These are phyloP conservation scores for Anastatus disparis DNA, from an alignment of 1,140 invertebrate species.

Conservation along the genomic window DNA sequence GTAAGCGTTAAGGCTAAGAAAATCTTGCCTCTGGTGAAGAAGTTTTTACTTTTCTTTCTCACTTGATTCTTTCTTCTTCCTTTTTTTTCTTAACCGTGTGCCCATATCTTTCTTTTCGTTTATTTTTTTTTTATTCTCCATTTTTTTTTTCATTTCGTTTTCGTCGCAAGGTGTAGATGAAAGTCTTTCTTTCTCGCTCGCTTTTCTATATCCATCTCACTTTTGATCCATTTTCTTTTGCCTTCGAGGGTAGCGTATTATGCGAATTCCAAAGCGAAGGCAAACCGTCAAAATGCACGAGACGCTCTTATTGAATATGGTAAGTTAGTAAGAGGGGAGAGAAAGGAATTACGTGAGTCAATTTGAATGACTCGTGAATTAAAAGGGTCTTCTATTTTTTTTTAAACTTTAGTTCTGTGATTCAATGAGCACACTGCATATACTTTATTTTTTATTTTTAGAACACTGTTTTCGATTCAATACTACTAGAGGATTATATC, in stretches of 20 bases:
- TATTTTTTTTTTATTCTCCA: not conserved
- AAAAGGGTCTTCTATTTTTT: slow-evolving; percentile 24
- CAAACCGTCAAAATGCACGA: slow-evolving; percentile 10
- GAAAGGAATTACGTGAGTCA: slow-evolving; percentile 32
- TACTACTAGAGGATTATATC: not conserved
- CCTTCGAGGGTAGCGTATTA: not conserved
- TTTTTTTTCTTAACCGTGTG: too few relatives aligned
- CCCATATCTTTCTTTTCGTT: not conserved
- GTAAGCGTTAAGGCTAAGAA: slow-evolving; percentile 51
- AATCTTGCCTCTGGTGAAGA: slow-evolving; percentile 45
- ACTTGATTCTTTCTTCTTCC: not conserved
- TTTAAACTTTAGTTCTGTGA: not conserved
- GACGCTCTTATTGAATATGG: slow-evolving; percentile 38
- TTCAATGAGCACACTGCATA: too few relatives aligned
- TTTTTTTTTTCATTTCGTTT: not conserved
- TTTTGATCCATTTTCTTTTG: slow-evolving; percentile 20
- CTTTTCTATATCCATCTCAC: not conserved
- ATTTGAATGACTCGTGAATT: slow-evolving; percentile 33
- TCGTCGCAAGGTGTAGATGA: not conserved
- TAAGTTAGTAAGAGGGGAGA: slow-evolving; percentile 25
- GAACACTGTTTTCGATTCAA: slow-evolving; percentile 7
- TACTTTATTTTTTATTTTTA: not conserved
- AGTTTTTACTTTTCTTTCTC: slow-evolving; percentile 32
- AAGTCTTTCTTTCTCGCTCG: slow-evolving; percentile 26
- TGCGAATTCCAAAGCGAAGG: slow-evolving; percentile 14